phyloP scores from a whole-genome alignment of 2,888 invertebrate species.

The Melolontha melolontha region DNA sequence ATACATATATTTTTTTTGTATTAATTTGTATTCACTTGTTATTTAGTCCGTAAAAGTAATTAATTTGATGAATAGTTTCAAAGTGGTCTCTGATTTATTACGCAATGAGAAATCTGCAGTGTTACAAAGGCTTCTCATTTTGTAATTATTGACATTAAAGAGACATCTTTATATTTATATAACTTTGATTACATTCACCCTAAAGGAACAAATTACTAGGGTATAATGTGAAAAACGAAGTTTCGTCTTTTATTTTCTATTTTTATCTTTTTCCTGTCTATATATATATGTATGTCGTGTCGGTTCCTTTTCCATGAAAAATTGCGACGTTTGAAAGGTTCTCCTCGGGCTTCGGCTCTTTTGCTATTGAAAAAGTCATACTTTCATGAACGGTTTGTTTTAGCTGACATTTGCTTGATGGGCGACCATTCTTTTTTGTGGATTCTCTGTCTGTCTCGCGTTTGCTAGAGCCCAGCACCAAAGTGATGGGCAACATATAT shows the following conservation, averaged over 20 bases:
- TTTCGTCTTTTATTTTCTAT: neutral
- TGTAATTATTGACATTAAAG: too few relatives aligned
- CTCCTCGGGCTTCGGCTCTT: constrained; percentile 18
- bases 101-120: too few relatives aligned
- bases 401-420: constrained; percentile 33
- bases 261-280: neutral
- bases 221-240: constrained; percentile 4
- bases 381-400: constrained; percentile 32
- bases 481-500: neutral
- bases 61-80: too few relatives aligned
- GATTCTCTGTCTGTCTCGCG: constrained; percentile 13
- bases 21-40: too few relatives aligned
- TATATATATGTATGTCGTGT: constrained; percentile 1
- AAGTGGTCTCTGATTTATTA: too few relatives aligned
- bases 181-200: too few relatives aligned
- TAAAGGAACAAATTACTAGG: neutral
- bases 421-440: constrained; percentile 25
- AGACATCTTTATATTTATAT: too few relatives aligned
- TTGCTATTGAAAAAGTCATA: constrained; percentile 31
- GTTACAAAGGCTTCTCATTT: too few relatives aligned
- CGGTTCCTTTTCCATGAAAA: constrained; percentile 9
- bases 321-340: constrained; percentile 20
- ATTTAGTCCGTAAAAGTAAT: too few relatives aligned
- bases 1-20: too few relatives aligned
- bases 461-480: constrained; percentile 15